Conservation (phyloP, 2,797 vertebrate species). For the Sciaenops ocellatus region DNA sequence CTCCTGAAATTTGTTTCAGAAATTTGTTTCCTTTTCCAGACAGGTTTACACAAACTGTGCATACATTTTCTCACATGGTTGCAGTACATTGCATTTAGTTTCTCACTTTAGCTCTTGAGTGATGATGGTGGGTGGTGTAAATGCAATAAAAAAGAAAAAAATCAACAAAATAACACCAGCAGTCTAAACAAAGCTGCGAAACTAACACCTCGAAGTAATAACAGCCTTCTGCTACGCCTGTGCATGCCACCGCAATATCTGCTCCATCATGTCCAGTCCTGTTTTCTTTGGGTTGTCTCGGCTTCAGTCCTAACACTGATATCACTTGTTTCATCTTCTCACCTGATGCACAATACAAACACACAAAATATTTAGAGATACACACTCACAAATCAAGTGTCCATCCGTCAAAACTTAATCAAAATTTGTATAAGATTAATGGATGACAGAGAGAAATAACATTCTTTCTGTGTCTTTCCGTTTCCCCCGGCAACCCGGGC, state of each 20-base stretch:
- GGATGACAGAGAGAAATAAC: slow-evolving; percentile 27
- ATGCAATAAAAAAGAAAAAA: slow-evolving; percentile 60
- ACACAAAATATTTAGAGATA: slow-evolving; percentile 4
- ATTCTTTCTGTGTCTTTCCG: slow-evolving; percentile 56
- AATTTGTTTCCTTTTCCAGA: slow-evolving; percentile 16
- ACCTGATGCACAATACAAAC: slow-evolving; percentile 19
- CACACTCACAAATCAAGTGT: slow-evolving; percentile 2
- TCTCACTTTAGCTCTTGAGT: slow-evolving; percentile 56
- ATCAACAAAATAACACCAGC: slow-evolving; percentile 59
- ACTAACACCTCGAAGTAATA: slow-evolving; percentile 51
- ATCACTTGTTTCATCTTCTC: slow-evolving; percentile 55
- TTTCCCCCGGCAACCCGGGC: slow-evolving; percentile 65
- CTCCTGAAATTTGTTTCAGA: slow-evolving; percentile 43
- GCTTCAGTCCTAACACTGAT: slow-evolving; percentile 50
- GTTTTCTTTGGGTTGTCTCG: slow-evolving; percentile 16
- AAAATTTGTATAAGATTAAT: slow-evolving; percentile 36
- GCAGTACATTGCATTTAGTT: slow-evolving; percentile 50
- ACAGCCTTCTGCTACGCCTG: slow-evolving; percentile 24
- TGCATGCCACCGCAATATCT: slow-evolving; percentile 48
- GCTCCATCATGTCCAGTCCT: slow-evolving; percentile 36
- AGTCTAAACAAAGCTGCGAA: slow-evolving; percentile 51
- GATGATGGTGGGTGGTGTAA: slow-evolving; percentile 55
- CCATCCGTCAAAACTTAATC: slow-evolving; percentile 17
- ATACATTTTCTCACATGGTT: slow-evolving; percentile 56
- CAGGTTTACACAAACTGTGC: slow-evolving; percentile 25